phyloP scores from a whole-genome alignment of 2,797 vertebrate species.

The Argyrosomus regius region DNA sequence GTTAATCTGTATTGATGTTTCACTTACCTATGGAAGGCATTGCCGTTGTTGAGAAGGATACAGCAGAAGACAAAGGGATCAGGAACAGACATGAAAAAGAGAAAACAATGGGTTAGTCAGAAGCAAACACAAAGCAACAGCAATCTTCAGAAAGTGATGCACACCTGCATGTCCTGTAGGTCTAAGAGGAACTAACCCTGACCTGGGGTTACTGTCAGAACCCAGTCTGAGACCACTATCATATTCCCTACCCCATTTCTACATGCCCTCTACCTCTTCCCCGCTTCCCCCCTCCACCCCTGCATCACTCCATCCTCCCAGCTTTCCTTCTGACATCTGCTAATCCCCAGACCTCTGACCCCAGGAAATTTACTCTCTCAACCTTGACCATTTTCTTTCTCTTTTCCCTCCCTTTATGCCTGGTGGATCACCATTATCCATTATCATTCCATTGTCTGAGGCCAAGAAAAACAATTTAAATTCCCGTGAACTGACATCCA shows the following conservation, averaged over 20 bases:
- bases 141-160: background rate
- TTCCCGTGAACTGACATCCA: conserved; percentile 76
- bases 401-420: conserved; percentile 67
- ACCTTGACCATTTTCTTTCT: conserved; percentile 81
- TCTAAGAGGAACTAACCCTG: conserved; percentile 46
- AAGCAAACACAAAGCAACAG: conserved; percentile 29
- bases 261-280: conserved; percentile 49
- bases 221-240: conserved; percentile 54
- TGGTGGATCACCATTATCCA: conserved; percentile 80
- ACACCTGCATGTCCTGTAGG: conserved; percentile 52
- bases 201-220: conserved; percentile 55
- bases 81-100: conserved; percentile 46
- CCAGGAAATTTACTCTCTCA: conserved; percentile 86
- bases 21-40: conserved; percentile 77
- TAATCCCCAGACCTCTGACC: conserved; percentile 89
- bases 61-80: conserved; percentile 29
- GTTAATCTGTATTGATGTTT: conserved; percentile 1
- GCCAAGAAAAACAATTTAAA: conserved; percentile 83
- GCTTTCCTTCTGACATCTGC: conserved; percentile 83
- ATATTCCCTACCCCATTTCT: conserved; percentile 54
- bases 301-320: conserved; percentile 63
- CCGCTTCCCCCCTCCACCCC: conserved; percentile 56
- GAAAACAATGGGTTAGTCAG: conserved; percentile 45
- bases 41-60: conserved; percentile 4
- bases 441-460: conserved; percentile 82